Base-by-base conservation (phyloP, 2,797 vertebrate species). In the Tarsius wallacei region DNA sequence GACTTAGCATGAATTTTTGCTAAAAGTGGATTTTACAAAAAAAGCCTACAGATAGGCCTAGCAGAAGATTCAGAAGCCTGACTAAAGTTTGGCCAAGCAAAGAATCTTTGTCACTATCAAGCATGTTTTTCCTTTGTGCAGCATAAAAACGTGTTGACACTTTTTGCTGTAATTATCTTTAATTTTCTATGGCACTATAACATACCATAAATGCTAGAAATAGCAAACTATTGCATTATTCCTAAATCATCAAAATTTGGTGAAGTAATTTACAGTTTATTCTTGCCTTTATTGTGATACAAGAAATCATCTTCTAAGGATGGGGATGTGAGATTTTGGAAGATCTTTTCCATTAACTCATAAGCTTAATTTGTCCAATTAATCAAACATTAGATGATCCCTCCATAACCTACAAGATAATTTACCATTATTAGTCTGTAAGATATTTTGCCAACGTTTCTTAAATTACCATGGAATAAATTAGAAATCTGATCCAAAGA, bases 111-210 rank as follows among this genome's bases (percentile, higher is more conserved):
- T 81, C 78, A 95, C 94, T 97, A 98, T 98, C 83, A 76, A 64
- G 16, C 76, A 90, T 31, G 57, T 76, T 51, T 90, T 98, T 59
- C 93, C 53, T 94, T n/a, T 93, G 93, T 64, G 59, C 82, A 91
- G 14, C 8, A 76, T 94, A 91, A 51, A 84, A 91, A 95, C 22
- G 1, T 94, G 36, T 87, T 96, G 86, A 87, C 13, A n/a, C 64
- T 97, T 91, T 95, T 82, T 71, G 74, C 97, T 98, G 94, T 74
- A 68, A 96, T 98, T 97, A 92, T 98, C 92, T 98, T 98, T 97
- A 94, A 96, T 97, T 98, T 96, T 97, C 85, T 68, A 71, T 87
- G 63, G 87, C 97, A 70, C 74, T 82, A 97, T 95, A 78, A 42
- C 42, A 42, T 42, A 42, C 42, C 42, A 42, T 42, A 5, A 42